A percentile compares a stretch with the other conserved stretches of the same genome.
These are phyloP conservation scores for Potamilus streckersoni DNA, from an alignment of 1,140 invertebrate genomes.

Conservation along the genomic window DNA sequence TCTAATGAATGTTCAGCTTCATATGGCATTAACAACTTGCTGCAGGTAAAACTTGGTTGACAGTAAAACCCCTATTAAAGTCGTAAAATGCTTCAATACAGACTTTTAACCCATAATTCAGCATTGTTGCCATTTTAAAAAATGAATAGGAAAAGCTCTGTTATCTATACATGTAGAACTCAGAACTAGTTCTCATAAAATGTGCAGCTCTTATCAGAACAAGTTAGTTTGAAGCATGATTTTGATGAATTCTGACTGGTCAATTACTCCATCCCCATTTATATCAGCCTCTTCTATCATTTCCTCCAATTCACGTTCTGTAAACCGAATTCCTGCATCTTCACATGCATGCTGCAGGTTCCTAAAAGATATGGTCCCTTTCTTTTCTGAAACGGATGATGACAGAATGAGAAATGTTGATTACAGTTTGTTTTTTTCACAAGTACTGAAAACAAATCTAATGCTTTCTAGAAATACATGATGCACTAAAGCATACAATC, in stretches of 20 bases:
- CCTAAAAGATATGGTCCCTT: constrained; percentile 57
- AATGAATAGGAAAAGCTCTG: no score
- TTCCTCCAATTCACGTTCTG: constrained; percentile 60
- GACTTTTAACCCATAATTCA: no score
- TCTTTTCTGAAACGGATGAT: constrained; percentile 39
- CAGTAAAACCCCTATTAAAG: no score
- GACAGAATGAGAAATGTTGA: neutral
- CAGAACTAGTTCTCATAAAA: no score
- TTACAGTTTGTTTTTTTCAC: constrained; percentile 3
- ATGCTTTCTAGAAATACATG: neutral
- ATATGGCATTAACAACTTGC: no score
- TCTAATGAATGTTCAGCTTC: no score
- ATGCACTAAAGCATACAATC: no score
- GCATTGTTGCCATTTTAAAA: no score
- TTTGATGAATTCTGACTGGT: constrained; percentile 64
- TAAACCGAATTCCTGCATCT: constrained; percentile 60
- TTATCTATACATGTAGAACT: neutral
- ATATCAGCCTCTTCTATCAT: constrained; percentile 67
- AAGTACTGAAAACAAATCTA: neutral
- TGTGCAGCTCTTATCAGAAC: constrained; percentile 39
- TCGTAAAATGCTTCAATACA: no score
- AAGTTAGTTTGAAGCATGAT: constrained; percentile 68
- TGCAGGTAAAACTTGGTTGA: no score
- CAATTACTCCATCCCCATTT: constrained; percentile 64
- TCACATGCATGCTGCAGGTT: constrained; percentile 55